Base-by-base conservation (phyloP, 2,888 invertebrate species). In the Pecten maximus region DNA sequence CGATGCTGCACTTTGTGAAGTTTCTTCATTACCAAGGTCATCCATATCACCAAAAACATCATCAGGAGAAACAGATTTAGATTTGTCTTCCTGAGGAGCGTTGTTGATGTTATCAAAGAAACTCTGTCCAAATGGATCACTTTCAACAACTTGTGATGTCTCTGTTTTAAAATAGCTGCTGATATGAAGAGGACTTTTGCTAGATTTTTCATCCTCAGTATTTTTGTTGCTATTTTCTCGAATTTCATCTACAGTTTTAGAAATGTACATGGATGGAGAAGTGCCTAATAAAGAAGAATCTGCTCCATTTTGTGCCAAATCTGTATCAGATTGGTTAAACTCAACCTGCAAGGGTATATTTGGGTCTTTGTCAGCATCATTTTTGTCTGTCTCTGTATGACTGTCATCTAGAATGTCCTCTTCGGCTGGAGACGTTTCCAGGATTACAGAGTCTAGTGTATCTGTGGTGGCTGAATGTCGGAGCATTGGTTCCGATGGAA, bases 381-480 rank as follows among this genome's bases (percentile, higher is more conserved):
- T 87, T 40, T 44, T 89, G 4, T 88, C 90, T 87, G 89, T 44
- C 40, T 90, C 89, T 91, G 87, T 89, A n/a, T 48, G 90, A 87
- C 40, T 44, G 48, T 40, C 87, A 74, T 90, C 89, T 40, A 87
- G 87, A 40, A 92, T 92, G 40, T 94, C 94, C 15, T 91, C 92
- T 28, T 94, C 94, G 39, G 89, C 86, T 40, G 92, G 90, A 28
- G 95, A 93, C 15, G 95, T 93, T 87, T 95, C 96, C 19, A 96
- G 91, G 44, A 94, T 93, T 12, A 96, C 96, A 89, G 96, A 96
- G 90, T 96, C 96, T 40, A 96, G 91, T 16, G 96, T 96, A 88
- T 95, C 96, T 60, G 95, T 95, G 0, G 96, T 96, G 16, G 95
- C 94, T 16, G 96, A 96, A 87, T 95, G 95, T n/a, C 74, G 4